Conservation (phyloP, 1,140 invertebrate genomes). For the Danaus plexippus region DNA sequence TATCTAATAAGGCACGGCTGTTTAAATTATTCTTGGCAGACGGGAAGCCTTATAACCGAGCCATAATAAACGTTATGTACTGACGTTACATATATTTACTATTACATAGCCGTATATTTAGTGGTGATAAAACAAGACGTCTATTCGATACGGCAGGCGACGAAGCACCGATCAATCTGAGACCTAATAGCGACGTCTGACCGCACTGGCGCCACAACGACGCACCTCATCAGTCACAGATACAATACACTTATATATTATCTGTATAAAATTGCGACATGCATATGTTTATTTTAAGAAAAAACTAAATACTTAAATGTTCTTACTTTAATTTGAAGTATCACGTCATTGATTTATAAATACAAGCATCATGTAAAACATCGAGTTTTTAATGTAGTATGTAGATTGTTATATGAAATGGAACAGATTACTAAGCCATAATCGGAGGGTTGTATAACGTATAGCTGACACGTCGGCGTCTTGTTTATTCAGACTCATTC, state of each 20-base stretch:
- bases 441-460: too few species aligned
- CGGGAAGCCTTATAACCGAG: constrained; percentile 52
- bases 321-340: too few species aligned
- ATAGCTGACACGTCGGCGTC: too few species aligned
- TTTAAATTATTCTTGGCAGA: constrained; percentile 38
- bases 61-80: constrained; percentile 27
- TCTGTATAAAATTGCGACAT: too few species aligned
- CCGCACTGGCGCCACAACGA: constrained; percentile 53
- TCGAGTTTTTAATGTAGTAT: too few species aligned
- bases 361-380: too few species aligned
- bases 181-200: constrained; percentile 57
- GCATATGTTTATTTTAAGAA: too few species aligned
- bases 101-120: constrained; percentile 8
- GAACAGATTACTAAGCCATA: too few species aligned
- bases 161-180: constrained; percentile 60
- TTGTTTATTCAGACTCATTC: too few species aligned
- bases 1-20: constrained; percentile 25
- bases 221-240: constrained; percentile 31
- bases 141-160: constrained; percentile 45
- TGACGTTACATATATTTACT: background rate
- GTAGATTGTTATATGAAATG: too few species aligned
- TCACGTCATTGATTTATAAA: too few species aligned
- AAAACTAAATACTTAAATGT: too few species aligned
- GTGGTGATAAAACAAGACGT: constrained; percentile 40
- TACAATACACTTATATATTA: background rate